Base-by-base conservation (phyloP, 2,888 invertebrate species). In the Erynnis tages region DNA sequence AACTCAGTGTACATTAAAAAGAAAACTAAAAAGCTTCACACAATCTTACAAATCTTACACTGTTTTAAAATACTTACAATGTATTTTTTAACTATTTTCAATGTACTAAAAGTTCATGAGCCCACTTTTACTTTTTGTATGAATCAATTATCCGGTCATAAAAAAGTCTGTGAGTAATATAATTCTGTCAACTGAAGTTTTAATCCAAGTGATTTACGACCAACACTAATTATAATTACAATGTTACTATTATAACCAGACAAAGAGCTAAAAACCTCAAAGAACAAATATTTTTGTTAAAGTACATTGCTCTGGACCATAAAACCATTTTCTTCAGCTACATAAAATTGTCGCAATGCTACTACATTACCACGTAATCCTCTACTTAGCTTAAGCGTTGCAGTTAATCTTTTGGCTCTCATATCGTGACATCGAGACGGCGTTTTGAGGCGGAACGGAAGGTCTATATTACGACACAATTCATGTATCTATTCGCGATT, bases 261-360 rank as follows among this genome's bases (percentile, higher is more conserved):
- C 37, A 19, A 37, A 37, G 11, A 19, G 30, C 32, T 27, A 11
- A n/a, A 21, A 44, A 34, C 14, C 41, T 11, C 34, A 21, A n/a
- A 34, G 41, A 19, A 41, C 25, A 34, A 21, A 48, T 40, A 30
- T 40, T 6, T 16, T n/a, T 35, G 34, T 23, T 29, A 29, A 35
- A 50, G 35, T 14, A 43, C 43, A 43, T 27, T 35, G 43, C 44
- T 52, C 37, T 37, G 11, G 16, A 30, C 52, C 30, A 35, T 44
- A 44, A 52, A 52, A 44, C 44, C 43, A 44, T 44, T 52, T 44
- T 44, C 52, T 52, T 52, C 44, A 37, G 52, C 52, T 52, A 44
- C 52, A 52, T 52, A 44, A 52, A 52, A 52, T 44, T 44, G 29
- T 52, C 52, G 52, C 52, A 52, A 30, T 52, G 52, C 52, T 52